Conservation (phyloP, 1,140 invertebrate genomes). For the Ceratosolen fusciceps region DNA sequence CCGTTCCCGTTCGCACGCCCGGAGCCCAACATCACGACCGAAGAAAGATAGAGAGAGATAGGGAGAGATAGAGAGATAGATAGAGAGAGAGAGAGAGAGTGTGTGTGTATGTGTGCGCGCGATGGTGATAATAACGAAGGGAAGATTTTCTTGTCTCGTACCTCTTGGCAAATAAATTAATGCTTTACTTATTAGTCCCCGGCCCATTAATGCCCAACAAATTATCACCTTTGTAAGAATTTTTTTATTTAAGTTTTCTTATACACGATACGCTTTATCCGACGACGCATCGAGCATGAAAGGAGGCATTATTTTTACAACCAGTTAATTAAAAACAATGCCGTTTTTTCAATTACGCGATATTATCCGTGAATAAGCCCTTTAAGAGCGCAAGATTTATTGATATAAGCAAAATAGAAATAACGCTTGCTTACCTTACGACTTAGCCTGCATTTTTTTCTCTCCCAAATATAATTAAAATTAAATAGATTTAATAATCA, state of each 20-base stretch:
- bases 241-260: background rate
- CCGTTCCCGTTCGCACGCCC: constrained; percentile 47
- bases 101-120: too few species aligned
- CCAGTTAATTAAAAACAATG: background rate
- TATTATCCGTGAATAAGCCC: background rate
- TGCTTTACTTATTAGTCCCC: constrained; percentile 57
- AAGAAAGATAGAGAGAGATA: constrained; percentile 47
- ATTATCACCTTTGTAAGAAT: constrained; percentile 46
- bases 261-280: background rate
- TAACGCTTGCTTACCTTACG: background rate
- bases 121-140: constrained; percentile 49
- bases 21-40: constrained; percentile 32
- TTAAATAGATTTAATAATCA: too few species aligned
- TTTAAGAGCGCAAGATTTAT: too few species aligned
- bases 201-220: constrained; percentile 53
- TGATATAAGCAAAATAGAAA: background rate
- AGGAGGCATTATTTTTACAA: background rate
- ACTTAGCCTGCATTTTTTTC: too few species aligned
- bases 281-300: too few species aligned
- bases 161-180: constrained; percentile 60
- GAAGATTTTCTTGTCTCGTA: constrained; percentile 53
- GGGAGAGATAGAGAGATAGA: constrained; percentile 44
- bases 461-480: too few species aligned
- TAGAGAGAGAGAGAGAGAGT: too few species aligned
- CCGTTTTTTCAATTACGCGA: background rate